A percentile compares a stretch with the other conserved stretches of the same genome.
phyloP scores from a whole-genome alignment of 2,113 vertebrate genomes.

The Lynx canadensis region DNA sequence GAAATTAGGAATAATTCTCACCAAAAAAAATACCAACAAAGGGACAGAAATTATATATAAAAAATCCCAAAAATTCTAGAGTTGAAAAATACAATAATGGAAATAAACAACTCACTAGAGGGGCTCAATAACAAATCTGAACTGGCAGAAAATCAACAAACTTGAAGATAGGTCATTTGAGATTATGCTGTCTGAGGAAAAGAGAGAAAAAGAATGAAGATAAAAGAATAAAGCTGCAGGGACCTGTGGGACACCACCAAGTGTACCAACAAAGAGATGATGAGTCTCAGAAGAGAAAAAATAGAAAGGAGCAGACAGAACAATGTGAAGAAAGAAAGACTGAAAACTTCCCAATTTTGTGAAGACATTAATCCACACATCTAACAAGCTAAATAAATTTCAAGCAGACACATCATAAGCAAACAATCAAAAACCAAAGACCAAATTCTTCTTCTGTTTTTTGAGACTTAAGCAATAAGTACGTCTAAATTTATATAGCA shows the following conservation, averaged over 20 bases:
- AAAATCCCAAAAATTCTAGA: not conserved
- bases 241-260: not conserved
- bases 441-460: not conserved
- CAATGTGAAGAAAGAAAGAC: not conserved
- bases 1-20: constrained; percentile 18
- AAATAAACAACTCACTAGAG: not conserved
- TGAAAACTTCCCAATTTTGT: not conserved
- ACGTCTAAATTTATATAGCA: not conserved
- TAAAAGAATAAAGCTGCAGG: not conserved
- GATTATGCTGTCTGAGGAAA: not conserved
- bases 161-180: not conserved
- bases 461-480: constrained; percentile 21
- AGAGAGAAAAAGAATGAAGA: not conserved
- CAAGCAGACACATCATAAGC: not conserved
- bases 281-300: not conserved
- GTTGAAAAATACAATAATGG: not conserved
- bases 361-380: constrained; percentile 10
- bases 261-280: not conserved
- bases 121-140: not conserved
- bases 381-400: not conserved
- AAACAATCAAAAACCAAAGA: not conserved
- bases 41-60: not conserved
- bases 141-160: not conserved
- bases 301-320: not conserved
- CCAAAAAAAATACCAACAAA: not conserved